These are phyloP conservation scores for Allygus modestus DNA, from an alignment of 2,888 invertebrate genomes.

Conservation along the genomic window DNA sequence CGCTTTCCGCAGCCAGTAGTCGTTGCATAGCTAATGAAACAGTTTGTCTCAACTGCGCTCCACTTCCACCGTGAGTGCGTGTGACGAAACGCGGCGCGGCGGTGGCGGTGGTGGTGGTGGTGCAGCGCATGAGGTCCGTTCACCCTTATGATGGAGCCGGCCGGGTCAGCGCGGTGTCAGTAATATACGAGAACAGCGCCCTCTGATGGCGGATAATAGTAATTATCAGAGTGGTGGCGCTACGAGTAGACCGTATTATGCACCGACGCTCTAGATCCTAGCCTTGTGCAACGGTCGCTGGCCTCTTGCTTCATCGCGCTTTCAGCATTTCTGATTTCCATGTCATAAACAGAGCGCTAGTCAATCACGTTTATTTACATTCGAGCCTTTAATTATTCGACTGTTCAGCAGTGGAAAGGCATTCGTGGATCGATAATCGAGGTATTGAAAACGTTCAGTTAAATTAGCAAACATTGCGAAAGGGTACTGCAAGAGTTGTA, in stretches of 20 bases:
- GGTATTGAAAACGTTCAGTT: no score
- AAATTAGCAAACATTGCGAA: conserved; percentile 26
- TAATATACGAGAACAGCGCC: conserved; percentile 2
- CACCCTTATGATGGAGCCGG: no score
- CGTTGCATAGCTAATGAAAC: no score
- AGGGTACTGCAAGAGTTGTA: neutral
- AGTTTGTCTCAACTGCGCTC: no score
- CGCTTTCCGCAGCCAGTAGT: neutral
- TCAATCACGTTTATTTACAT: conserved; percentile 24
- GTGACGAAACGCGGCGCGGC: neutral
- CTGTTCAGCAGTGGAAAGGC: neutral
- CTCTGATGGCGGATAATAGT: conserved; percentile 29
- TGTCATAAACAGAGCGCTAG: neutral
- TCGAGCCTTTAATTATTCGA: conserved; percentile 4
- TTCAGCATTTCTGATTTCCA: conserved; percentile 35
- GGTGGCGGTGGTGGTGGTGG: neutral
- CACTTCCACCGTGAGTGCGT: neutral
- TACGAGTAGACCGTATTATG: conserved; percentile 28
- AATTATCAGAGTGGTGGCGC: conserved; percentile 9
- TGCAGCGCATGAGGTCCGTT: neutral
- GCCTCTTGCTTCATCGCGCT: conserved; percentile 37
- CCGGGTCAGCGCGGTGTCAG: conserved; percentile 20
- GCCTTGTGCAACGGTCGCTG: conserved; percentile 21
- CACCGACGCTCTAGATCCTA: conserved; percentile 44
- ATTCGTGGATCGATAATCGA: neutral